Conservation (phyloP, 2,888 invertebrate genomes). For the Cheilosia vernalis region DNA sequence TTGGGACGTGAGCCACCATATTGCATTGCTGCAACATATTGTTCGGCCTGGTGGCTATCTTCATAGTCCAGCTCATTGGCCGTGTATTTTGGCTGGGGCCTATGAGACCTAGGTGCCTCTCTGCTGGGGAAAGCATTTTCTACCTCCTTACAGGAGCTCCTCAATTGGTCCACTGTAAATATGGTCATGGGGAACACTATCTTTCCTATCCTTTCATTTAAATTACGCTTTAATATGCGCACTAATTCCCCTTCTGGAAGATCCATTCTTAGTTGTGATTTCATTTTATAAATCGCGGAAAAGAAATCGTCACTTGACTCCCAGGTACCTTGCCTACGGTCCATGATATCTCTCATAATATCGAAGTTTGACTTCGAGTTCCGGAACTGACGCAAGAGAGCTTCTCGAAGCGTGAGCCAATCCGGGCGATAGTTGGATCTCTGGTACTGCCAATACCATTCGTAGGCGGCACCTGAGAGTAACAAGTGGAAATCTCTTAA, state of each 20-base stretch:
- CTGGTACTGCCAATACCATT: no score
- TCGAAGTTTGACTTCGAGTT: not conserved
- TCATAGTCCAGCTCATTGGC: slow-evolving; percentile 2
- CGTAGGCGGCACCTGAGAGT: no score
- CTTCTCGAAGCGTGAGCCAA: not conserved
- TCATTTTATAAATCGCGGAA: not conserved
- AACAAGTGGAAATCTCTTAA: no score
- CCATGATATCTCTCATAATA: slow-evolving; percentile 15
- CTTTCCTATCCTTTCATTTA: not conserved
- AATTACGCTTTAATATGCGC: not conserved
- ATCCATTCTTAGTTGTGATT: not conserved
- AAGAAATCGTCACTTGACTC: not conserved
- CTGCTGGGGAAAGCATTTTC: not conserved
- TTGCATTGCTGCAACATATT: not conserved
- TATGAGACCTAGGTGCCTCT: not conserved
- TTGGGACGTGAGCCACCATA: not conserved
- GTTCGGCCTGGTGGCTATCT: not conserved
- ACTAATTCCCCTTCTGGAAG: no score
- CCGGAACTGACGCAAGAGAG: not conserved
- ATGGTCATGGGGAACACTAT: slow-evolving; percentile 7
- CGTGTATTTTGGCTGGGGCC: not conserved
- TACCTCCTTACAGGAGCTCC: slow-evolving; percentile 2
- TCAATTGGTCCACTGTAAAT: not conserved
- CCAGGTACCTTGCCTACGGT: slow-evolving; percentile 4
- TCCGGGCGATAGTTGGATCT: not conserved